These are phyloP conservation scores for Macquaria australasica DNA, from an alignment of 2,113 vertebrate species.

Conservation along the genomic window DNA sequence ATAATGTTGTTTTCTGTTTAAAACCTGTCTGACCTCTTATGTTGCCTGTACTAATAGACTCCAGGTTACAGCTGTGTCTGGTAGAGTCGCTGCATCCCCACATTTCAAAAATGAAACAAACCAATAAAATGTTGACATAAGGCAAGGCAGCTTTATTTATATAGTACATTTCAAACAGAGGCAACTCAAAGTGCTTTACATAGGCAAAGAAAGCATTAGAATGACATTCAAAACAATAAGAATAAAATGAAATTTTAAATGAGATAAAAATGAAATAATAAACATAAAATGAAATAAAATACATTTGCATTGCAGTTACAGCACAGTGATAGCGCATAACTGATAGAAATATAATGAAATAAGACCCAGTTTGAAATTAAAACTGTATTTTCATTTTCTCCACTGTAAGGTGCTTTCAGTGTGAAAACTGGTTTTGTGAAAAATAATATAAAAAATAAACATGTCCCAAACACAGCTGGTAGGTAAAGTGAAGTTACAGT, in stretches of 20 bases:
- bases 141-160: too few species aligned
- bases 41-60: neutral
- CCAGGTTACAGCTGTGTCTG: neutral
- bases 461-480: neutral
- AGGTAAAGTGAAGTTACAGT: neutral
- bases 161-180: too few species aligned
- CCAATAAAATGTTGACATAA: neutral
- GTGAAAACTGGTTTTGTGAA: neutral
- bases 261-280: too few species aligned
- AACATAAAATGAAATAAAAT: too few species aligned
- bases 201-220: too few species aligned
- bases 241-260: too few species aligned
- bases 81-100: neutral
- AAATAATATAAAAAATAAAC: neutral
- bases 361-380: neutral
- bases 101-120: neutral
- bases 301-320: too few species aligned
- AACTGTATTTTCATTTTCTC: neutral
- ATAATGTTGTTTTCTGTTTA: too few species aligned
- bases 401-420: neutral
- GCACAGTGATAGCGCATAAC: too few species aligned
- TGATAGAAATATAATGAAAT: neutral
- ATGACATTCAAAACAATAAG: too few species aligned
- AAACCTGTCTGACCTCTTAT: too few species aligned
- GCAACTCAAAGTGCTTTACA: too few species aligned